Evolutionary conservation across 2,797 vertebrate genomes (phyloP).

Genomic region (Tachyglossus aculeatus): DNA sequence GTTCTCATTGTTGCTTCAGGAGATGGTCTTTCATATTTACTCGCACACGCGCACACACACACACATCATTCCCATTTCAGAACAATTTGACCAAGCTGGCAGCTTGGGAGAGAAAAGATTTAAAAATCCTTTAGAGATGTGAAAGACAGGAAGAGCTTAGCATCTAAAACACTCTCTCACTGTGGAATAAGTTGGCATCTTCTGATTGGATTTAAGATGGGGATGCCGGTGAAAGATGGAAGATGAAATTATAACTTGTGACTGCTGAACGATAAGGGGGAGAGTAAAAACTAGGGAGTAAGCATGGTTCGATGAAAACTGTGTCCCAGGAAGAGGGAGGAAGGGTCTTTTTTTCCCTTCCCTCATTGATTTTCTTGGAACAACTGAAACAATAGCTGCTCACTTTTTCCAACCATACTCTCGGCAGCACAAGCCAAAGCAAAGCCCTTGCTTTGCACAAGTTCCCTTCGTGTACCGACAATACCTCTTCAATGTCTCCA

Average conservation of each 20-base stretch:
- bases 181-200: constrained; percentile 68
- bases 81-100: constrained; percentile 33
- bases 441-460: no score
- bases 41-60: no score
- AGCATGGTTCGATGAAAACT: no score
- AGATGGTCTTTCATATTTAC: constrained; percentile 42
- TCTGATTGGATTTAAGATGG: constrained; percentile 67
- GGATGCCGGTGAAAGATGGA: constrained; percentile 56
- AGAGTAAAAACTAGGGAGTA: constrained; percentile 40
- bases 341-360: no score
- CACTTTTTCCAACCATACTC: no score
- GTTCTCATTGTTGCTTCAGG: constrained; percentile 43
- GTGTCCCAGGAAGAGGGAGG: no score
- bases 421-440: no score
- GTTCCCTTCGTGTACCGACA: no score
- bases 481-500: no score
- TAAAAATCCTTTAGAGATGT: constrained; percentile 58
- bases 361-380: no score
- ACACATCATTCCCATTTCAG: constrained; percentile 47
- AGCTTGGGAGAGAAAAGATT: constrained; percentile 46
- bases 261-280: constrained; percentile 55
- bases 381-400: no score
- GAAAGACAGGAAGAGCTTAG: constrained; percentile 50
- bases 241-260: constrained; percentile 62
- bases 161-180: constrained; percentile 59